Evolutionary conservation across 2,888 invertebrate species (phyloP).

Genomic region (Apodemia mormo): DNA sequence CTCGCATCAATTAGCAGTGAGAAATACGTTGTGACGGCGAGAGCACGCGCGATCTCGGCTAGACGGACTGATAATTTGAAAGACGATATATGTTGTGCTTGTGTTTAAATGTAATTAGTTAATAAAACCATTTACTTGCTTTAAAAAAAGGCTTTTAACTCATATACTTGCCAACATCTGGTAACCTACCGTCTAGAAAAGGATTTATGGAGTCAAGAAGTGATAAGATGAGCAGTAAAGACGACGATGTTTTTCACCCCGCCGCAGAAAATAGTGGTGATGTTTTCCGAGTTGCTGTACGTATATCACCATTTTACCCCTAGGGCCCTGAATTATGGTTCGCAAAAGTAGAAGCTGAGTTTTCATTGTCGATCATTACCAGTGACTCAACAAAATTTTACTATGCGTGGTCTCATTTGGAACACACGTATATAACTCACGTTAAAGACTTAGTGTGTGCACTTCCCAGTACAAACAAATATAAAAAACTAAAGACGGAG

Average conservation of each 20-base stretch:
- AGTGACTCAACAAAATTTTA: constrained; percentile 29
- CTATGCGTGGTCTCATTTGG: constrained; percentile 25
- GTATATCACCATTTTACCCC: constrained; percentile 27
- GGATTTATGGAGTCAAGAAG: not conserved
- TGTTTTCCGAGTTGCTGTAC: constrained; percentile 21
- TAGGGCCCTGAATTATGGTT: constrained; percentile 30
- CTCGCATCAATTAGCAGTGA: too few species aligned
- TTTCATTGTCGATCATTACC: constrained; percentile 23
- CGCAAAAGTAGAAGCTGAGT: constrained; percentile 28
- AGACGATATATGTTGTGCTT: too few species aligned
- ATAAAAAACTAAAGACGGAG: not conserved
- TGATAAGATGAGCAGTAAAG: not conserved
- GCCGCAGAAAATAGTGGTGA: not conserved
- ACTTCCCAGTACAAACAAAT: constrained; percentile 21
- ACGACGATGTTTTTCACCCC: not conserved
- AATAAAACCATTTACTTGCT: too few species aligned
- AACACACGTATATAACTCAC: constrained; percentile 24
- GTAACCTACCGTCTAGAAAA: not conserved
- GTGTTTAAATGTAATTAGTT: too few species aligned
- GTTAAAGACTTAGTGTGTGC: constrained; percentile 22
- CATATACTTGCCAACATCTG: not conserved
- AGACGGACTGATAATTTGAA: too few species aligned
- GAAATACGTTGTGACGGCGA: too few species aligned
- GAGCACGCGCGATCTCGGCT: too few species aligned
- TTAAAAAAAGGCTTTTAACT: too few species aligned